These are phyloP conservation scores for Halcyon smyrnensis DNA, from an alignment of 2,797 vertebrate species.

Conservation along the genomic window DNA sequence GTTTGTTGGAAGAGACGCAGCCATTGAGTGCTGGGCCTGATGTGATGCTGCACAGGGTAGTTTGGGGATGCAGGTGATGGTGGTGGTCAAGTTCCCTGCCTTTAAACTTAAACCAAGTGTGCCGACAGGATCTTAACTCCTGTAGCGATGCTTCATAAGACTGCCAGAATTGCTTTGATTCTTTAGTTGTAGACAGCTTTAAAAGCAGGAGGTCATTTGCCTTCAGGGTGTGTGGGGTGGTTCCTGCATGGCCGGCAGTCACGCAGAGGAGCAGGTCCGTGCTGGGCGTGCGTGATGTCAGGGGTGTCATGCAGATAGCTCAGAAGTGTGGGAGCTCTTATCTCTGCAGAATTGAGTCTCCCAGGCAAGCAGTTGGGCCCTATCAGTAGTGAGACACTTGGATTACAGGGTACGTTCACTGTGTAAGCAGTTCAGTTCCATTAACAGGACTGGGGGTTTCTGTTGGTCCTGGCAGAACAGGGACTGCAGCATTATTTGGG, in stretches of 20 bases:
- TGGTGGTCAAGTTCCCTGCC: neutral
- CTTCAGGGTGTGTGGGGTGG: too few species aligned
- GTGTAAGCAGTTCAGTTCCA: neutral
- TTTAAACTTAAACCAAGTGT: neutral
- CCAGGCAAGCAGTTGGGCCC: neutral
- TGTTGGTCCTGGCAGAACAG: neutral
- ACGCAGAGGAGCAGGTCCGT: neutral
- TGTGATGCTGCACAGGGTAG: neutral
- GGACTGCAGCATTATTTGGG: neutral
- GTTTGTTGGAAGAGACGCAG: neutral
- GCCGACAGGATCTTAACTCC: neutral
- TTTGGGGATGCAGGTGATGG: rapidly evolving
- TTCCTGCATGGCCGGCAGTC: neutral
- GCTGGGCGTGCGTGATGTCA: neutral
- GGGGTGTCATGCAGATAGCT: neutral
- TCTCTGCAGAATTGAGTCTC: neutral
- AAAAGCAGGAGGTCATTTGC: neutral
- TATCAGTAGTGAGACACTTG: neutral
- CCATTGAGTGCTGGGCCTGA: too few species aligned
- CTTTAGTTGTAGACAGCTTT: neutral
- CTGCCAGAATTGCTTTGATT: neutral
- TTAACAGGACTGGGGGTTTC: neutral
- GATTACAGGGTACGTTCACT: neutral
- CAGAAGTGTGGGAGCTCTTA: neutral
- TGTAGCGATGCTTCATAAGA: neutral